These are phyloP conservation scores for Pomatostomus ruficeps DNA, from an alignment of 2,113 vertebrate species.

Conservation along the genomic window DNA sequence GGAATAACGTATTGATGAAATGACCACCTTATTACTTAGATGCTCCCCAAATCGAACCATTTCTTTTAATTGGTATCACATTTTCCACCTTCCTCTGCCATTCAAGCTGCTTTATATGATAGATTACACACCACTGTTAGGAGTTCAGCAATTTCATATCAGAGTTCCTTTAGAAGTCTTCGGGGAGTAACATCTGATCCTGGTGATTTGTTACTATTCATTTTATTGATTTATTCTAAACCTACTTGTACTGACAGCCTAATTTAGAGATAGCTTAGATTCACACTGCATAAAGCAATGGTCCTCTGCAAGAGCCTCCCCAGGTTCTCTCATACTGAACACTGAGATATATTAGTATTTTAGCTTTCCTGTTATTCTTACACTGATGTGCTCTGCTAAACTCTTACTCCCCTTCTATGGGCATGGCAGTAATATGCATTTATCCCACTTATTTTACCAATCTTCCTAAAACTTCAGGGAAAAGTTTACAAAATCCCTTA, in stretches of 20 bases:
- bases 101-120: slow-evolving; percentile 13
- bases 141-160: slow-evolving; percentile 34
- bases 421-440: neutral
- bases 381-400: neutral
- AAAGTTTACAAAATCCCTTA: neutral
- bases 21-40: neutral
- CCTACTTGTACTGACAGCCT: neutral
- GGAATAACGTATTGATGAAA: slow-evolving; percentile 10
- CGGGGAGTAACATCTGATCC: slow-evolving; percentile 21
- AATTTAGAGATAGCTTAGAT: neutral
- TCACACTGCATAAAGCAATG: neutral
- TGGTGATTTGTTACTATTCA: slow-evolving; percentile 25
- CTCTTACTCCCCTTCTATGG: neutral
- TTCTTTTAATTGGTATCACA: slow-evolving; percentile 46
- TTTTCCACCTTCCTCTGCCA: slow-evolving; percentile 16
- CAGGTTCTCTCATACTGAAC: neutral
- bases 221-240: slow-evolving; percentile 55
- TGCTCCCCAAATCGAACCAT: neutral
- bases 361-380: neutral
- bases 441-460: neutral
- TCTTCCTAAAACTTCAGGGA: neutral
- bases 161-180: slow-evolving; percentile 34
- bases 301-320: neutral
- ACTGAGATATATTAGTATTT: neutral
- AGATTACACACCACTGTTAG: neutral